Base-by-base conservation (phyloP, 2,888 invertebrate genomes). In the Hydroisotoma schaefferi region DNA sequence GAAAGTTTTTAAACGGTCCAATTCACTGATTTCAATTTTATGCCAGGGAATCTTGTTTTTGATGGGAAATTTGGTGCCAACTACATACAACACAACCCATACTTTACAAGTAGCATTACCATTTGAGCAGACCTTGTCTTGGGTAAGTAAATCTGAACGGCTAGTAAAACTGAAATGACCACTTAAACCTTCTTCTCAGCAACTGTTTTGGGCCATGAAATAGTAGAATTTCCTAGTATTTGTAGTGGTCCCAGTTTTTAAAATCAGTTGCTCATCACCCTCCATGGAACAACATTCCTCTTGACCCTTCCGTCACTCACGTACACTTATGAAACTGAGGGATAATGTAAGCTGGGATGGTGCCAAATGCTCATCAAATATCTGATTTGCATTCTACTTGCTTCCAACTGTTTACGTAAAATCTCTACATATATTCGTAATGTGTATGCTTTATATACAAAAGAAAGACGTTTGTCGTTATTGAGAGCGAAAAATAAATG, bases 111-210 rank as follows among this genome's bases (percentile, higher is more conserved):
- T 40, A 40, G 20, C 40, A 4, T 40, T 15, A 40, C n/a, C n/a
- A n/a, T n/a, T n/a, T n/a, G n/a, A n/a, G n/a, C n/a, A n/a, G n/a
- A n/a, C n/a, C n/a, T n/a, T n/a, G n/a, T n/a, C n/a, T n/a, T n/a
- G 29, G 26, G 26, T 27, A 18, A 49, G 49, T 28, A 49, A 49
- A 25, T 49, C 49, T 28, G 12, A 49, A 40, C 40, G 26, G 18
- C 28, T 26, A 27, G 18, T 49, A 49, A 49, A 46, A 49, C n/a
- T 15, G 28, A 49, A 49, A 49, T 28, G 49, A 28, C 28, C 49
- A 28, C 26, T 49, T 49, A 49, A 49, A 49, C 28, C 28, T 49
- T 22, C 15, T 49, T 18, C 18, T 49, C 8, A 20, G 18, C 4
- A 49, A 27, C 18, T 28, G 28, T 27, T 27, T 40, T 5, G 40